These are phyloP conservation scores for Hoplostethus atlanticus DNA, from an alignment of 2,797 vertebrate species.

Conservation along the genomic window DNA sequence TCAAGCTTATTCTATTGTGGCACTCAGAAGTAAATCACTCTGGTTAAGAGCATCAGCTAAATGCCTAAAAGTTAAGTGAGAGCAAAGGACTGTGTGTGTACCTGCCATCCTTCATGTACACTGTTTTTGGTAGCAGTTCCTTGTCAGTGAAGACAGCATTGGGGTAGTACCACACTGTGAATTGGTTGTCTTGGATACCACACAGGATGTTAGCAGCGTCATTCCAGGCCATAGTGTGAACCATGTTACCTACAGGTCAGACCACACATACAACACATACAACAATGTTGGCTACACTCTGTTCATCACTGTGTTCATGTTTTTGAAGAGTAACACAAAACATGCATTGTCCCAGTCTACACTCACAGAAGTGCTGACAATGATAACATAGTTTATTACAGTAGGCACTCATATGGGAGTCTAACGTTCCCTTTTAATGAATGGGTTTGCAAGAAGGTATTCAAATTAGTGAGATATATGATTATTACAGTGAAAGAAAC, in stretches of 20 bases:
- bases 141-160: conserved; percentile 92
- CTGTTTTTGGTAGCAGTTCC: conserved; percentile 92
- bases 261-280: neutral
- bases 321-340: no score
- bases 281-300: neutral
- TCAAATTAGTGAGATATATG: neutral
- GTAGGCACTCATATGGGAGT: no score
- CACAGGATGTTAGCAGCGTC: conserved; percentile 93
- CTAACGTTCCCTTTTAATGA: neutral
- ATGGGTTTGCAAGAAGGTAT: neutral
- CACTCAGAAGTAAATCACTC: neutral
- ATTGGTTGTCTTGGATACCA: conserved; percentile 91
- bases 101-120: conserved; percentile 92
- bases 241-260: conserved; percentile 89
- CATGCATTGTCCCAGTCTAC: neutral
- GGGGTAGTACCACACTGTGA: conserved; percentile 95
- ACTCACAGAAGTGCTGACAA: neutral
- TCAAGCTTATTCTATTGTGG: neutral
- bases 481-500: neutral
- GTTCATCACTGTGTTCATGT: neutral
- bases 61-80: neutral
- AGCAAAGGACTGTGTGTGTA: conserved; percentile 57
- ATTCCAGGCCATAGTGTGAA: conserved; percentile 94
- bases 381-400: no score
- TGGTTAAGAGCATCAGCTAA: neutral